Conservation (phyloP, 2,113 vertebrate species). For the Calyptommatus sinebrachiatus region DNA sequence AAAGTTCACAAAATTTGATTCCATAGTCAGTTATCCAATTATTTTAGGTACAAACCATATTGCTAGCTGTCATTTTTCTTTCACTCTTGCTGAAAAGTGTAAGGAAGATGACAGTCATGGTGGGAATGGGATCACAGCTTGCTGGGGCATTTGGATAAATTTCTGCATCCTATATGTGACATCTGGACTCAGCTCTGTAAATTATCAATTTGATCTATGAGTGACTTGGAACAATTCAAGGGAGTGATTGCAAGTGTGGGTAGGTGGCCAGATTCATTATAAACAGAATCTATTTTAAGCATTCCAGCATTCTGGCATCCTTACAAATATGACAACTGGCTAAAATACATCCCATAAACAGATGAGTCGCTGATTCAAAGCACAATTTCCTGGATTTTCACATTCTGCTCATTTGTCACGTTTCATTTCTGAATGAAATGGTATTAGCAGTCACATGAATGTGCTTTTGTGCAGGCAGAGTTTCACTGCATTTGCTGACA, state of each 20-base stretch:
- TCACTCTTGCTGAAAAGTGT: not conserved
- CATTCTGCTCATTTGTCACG: not conserved
- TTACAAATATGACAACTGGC: not conserved
- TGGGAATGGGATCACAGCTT: not conserved
- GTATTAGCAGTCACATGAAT: conserved; percentile 13
- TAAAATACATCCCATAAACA: not conserved
- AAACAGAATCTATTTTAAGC: not conserved
- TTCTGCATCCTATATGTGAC: not conserved
- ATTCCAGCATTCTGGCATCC: not conserved
- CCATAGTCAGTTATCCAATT: not conserved
- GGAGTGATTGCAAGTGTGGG: not conserved
- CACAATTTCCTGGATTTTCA: not conserved
- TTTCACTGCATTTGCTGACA: not conserved
- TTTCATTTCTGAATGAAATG: conserved; percentile 3
- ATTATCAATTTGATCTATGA: not conserved
- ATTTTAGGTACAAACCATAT: not conserved
- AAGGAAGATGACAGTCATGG: not conserved
- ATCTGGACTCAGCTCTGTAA: not conserved
- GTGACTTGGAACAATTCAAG: not conserved
- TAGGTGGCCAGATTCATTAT: too few species aligned
- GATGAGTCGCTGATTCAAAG: not conserved
- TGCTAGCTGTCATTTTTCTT: not conserved
- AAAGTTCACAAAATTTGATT: not conserved
- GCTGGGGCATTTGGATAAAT: not conserved
- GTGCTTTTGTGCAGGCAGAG: not conserved